Conservation (phyloP, 2,113 vertebrate species). For the Camelus dromedarius region DNA sequence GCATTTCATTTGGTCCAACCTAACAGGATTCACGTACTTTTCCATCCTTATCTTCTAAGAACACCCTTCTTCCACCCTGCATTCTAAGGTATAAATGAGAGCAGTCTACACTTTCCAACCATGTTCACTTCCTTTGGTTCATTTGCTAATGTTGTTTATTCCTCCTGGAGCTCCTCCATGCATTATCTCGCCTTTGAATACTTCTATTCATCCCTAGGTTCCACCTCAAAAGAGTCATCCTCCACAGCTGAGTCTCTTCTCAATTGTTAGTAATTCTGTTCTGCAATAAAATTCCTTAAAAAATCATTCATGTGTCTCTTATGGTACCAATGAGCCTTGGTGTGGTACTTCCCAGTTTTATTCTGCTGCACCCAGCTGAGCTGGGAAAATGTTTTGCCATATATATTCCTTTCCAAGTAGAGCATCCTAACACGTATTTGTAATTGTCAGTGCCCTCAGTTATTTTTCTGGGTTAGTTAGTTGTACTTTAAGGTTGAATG, state of each 20-base stretch:
- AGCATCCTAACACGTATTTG: not conserved
- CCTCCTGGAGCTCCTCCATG: not conserved
- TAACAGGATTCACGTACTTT: not conserved
- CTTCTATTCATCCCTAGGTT: not conserved
- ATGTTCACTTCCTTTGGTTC: not conserved
- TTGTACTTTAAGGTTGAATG: not conserved
- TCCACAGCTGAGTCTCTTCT: not conserved
- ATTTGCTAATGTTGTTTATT: not conserved
- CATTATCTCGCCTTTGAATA: not conserved
- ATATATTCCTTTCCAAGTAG: not conserved
- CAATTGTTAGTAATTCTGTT: not conserved
- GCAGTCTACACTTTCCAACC: not conserved
- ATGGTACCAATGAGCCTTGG: not conserved
- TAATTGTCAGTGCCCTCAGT: not conserved
- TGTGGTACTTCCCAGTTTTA: not conserved
- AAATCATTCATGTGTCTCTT: not conserved
- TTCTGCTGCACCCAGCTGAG: not conserved
- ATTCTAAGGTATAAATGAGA: conserved; percentile 3
- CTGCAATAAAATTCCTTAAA: not conserved
- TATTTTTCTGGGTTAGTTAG: not conserved
- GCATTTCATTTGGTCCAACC: not conserved
- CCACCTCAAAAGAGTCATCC: not conserved
- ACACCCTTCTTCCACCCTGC: not conserved
- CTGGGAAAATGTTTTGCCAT: not conserved
- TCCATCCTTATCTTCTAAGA: not conserved